Base-by-base conservation (phyloP, 1,140 invertebrate genomes). In the Eurosta solidaginis region DNA sequence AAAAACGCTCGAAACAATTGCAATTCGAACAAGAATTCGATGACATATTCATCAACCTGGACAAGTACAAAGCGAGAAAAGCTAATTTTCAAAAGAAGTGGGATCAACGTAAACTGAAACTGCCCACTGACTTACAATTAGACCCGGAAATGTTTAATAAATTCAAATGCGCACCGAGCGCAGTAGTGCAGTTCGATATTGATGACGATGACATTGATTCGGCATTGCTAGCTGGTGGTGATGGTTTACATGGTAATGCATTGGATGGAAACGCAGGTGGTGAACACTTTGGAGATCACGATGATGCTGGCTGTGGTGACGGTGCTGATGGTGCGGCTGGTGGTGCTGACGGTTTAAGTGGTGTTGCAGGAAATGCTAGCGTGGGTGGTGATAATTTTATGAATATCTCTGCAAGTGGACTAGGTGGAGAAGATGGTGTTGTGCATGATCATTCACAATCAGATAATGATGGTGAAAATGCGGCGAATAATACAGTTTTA, bases 61-160 rank as follows among this genome's bases (percentile, higher is more conserved):
- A 80, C 2, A 83, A 80, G 6, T 81, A 77, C 5, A 87, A 86
- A 59, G 50, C 80, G 74, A 82, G 84, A 2, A 84, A 83, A 75
- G 82, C 80, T 0, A 88, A 87, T 49, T 82, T 79, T 47, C 86
- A 85, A 44, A 88, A 88, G 77, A 83, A 83, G 75, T 88, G 87
- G 87, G 86, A 88, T 80, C 36, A 84, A 22, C 83, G 83, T 4
- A 88, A 86, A 59, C 59, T 88, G 2, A 79, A 83, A 36, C 54
- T 88, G n/a, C 87, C 87, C 6, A 83, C 82, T 0, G 85, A 85
- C 50, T 82, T 81, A 1, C 78, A 82, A 22, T 80, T 88, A 33
- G 80, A 86, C 5, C 3, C 49, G 3, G 77, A 86, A 33, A 81
- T 80, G 54, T 87, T 87, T 47, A 78, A 77, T 10, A 81, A 79